Conservation (phyloP, 2,797 vertebrate species). For the Crypturellus tataupa region DNA sequence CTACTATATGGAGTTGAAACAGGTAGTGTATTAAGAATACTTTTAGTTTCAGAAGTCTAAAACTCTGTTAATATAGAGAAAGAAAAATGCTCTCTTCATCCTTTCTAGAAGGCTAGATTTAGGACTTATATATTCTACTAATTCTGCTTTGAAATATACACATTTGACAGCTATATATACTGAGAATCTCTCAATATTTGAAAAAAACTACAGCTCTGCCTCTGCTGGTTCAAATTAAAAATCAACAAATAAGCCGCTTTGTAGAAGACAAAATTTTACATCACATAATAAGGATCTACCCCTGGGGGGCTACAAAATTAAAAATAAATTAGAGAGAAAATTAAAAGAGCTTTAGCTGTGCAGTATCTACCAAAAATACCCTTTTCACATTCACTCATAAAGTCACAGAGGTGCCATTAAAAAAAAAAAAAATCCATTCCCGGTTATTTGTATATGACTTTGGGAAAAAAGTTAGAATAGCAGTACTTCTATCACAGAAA, state of each 20-base stretch:
- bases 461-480: slow-evolving; percentile 24
- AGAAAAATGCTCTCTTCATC: background rate
- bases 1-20: background rate
- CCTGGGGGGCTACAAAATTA: slow-evolving; percentile 56
- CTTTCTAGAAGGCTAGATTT: background rate
- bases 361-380: background rate
- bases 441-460: slow-evolving; percentile 41
- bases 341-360: slow-evolving; percentile 57
- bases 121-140: background rate
- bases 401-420: background rate
- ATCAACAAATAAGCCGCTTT: slow-evolving; percentile 58
- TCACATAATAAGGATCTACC: slow-evolving; percentile 54
- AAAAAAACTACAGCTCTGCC: slow-evolving; percentile 17
- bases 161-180: background rate
- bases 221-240: slow-evolving; percentile 51
- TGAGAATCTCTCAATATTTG: background rate
- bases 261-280: slow-evolving; percentile 54
- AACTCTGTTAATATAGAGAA: background rate
- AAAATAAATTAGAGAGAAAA: slow-evolving; percentile 72
- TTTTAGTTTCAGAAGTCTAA: background rate
- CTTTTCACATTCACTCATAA: slow-evolving; percentile 3
- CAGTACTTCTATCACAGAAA: slow-evolving; percentile 20
- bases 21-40: background rate
- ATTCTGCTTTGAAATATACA: background rate
- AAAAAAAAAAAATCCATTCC: slow-evolving; percentile 13